phyloP scores from a whole-genome alignment of 2,113 vertebrate species.

The Dromiciops gliroides region DNA sequence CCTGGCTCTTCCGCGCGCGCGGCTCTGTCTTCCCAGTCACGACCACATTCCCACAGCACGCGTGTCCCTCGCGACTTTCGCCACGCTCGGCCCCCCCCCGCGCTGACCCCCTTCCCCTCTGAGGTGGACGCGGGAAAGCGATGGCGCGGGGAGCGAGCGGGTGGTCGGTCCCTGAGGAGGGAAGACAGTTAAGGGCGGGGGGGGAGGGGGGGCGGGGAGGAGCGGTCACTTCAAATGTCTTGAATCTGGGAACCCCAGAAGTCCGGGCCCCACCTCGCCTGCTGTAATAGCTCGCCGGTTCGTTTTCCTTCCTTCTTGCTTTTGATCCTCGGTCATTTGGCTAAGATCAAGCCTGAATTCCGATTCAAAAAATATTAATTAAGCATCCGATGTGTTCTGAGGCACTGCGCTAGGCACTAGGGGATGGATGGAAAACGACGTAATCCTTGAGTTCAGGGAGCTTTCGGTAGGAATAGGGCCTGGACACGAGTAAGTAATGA shows the following conservation, averaged over 20 bases:
- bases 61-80: fast-evolving
- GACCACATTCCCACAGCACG: not conserved
- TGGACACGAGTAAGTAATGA: not conserved
- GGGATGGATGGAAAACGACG: not conserved
- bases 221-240: not conserved
- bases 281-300: not conserved
- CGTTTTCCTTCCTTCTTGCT: not conserved
- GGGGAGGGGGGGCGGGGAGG: not conserved
- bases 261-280: not conserved
- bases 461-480: too few relatives aligned
- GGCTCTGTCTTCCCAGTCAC: not conserved
- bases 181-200: not conserved
- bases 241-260: not conserved
- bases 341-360: not conserved
- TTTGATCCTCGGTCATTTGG: not conserved
- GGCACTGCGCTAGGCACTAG: not conserved
- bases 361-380: not conserved
- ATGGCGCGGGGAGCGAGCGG: not conserved
- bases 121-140: not conserved
- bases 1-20: not conserved
- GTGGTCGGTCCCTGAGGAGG: not conserved
- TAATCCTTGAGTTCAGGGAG: not conserved
- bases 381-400: not conserved
- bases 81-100: not conserved
- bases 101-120: fast-evolving